Evolutionary conservation across 1,140 invertebrate species (phyloP).

Genomic region (Chionoecetes opilio): DNA sequence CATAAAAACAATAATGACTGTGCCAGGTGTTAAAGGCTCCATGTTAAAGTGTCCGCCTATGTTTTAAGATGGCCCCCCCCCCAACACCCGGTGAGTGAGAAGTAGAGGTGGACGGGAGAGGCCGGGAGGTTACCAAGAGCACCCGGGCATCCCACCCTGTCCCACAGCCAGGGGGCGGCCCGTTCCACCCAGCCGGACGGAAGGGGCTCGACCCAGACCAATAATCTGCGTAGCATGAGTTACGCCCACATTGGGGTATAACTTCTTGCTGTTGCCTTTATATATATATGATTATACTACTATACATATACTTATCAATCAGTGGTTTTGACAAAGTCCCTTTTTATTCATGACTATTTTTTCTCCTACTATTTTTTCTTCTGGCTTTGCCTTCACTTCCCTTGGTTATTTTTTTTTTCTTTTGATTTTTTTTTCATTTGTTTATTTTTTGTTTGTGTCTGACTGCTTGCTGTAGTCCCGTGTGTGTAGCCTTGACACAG

Average conservation of each 20-base stretch:
- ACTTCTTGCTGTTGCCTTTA: constrained; percentile 78
- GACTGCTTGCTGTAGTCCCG: constrained; percentile 78
- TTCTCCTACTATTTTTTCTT: constrained; percentile 40
- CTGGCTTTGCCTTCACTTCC: constrained; percentile 33
- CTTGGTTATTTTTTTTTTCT: constrained; percentile 43
- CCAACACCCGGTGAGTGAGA: constrained; percentile 77
- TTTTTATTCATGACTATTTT: constrained; percentile 53
- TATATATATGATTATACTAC: constrained; percentile 76
- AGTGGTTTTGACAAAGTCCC: constrained; percentile 70
- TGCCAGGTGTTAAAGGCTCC: constrained; percentile 43
- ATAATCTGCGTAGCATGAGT: constrained; percentile 79
- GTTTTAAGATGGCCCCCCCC: constrained; percentile 79
- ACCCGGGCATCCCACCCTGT: constrained; percentile 76
- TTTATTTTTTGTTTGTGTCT: constrained; percentile 68
- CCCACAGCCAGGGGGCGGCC: constrained; percentile 68
- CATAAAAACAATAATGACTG: constrained; percentile 41
- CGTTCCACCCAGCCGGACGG: constrained; percentile 76
- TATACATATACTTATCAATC: constrained; percentile 56
- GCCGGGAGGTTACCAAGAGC: constrained; percentile 77
- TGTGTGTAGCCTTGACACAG: constrained; percentile 75
- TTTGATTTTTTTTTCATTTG: constrained; percentile 33
- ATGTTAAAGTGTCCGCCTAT: constrained; percentile 77
- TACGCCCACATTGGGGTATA: constrained; percentile 79
- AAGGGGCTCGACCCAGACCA: constrained; percentile 66
- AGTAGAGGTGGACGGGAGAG: constrained; percentile 80